Percentiles rank a stretch among this genome's conserved stretches.
These are phyloP conservation scores for Sycon ciliatum DNA, from an alignment of 37 sponge, comb jelly and placozoan species.

Conservation along the genomic window DNA sequence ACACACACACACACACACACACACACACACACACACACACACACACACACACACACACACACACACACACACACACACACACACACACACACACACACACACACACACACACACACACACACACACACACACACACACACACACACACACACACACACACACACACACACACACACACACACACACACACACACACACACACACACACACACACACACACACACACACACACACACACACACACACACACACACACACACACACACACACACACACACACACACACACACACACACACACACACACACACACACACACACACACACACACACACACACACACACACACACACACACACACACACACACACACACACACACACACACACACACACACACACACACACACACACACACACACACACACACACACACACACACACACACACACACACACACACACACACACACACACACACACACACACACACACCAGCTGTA, in stretches of 20 bases:
- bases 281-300: conserved; percentile 5
- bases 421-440: not conserved
- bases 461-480: conserved; percentile 25
- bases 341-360: not conserved
- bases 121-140: conserved; percentile 1
- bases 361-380: too few species aligned
- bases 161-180: conserved; percentile 1
- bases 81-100: conserved; percentile 5
- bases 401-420: not conserved
- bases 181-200: conserved; percentile 5
- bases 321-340: conserved; percentile 5
- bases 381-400: too few species aligned
- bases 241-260: conserved; percentile 1
- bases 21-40: conserved; percentile 5
- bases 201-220: conserved; percentile 5
- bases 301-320: conserved; percentile 5
- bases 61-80: conserved; percentile 5
- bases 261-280: conserved; percentile 1
- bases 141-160: conserved; percentile 5
- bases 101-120: conserved; percentile 5
- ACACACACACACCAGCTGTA: conserved; percentile 22
- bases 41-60: conserved; percentile 1
- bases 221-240: conserved; percentile 5
- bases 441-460: conserved; percentile 14
- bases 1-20: not conserved